phyloP scores from a whole-genome alignment of 1,140 invertebrate species.

The Glossosoma conforme region DNA sequence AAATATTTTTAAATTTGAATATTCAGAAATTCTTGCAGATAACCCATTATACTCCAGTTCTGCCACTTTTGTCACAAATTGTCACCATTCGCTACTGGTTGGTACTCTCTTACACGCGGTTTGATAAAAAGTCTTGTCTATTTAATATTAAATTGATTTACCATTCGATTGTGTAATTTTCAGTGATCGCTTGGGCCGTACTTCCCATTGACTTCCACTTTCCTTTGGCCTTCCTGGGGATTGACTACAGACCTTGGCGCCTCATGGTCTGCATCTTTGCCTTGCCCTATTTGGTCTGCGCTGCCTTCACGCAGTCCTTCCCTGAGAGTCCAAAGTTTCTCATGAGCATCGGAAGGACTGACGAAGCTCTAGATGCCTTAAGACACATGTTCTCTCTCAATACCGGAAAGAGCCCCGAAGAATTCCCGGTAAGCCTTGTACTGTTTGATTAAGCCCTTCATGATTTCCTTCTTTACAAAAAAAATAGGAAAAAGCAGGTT shows the following conservation, averaged over 20 bases:
- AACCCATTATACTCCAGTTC: no score
- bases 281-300: constrained; percentile 45
- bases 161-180: no score
- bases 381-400: constrained; percentile 52
- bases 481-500: no score
- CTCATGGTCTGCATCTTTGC: constrained; percentile 51
- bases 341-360: constrained; percentile 49
- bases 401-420: constrained; percentile 34
- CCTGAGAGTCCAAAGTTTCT: constrained; percentile 70
- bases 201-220: constrained; percentile 43
- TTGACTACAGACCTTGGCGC: constrained; percentile 54
- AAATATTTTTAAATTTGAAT: no score
- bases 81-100: no score
- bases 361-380: constrained; percentile 52
- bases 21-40: no score
- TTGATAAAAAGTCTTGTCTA: no score
- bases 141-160: no score
- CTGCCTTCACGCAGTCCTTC: constrained; percentile 46
- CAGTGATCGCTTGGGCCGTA: constrained; percentile 54
- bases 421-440: constrained; percentile 22
- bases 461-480: no score
- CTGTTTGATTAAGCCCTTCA: no score
- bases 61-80: no score
- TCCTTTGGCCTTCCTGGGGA: constrained; percentile 33
- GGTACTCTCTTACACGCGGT: no score